Evolutionary conservation across 2,113 vertebrate genomes (phyloP), one percentile per base, ranked within the genome.

Genomic region (Nycticryphes semicollaris): DNA sequence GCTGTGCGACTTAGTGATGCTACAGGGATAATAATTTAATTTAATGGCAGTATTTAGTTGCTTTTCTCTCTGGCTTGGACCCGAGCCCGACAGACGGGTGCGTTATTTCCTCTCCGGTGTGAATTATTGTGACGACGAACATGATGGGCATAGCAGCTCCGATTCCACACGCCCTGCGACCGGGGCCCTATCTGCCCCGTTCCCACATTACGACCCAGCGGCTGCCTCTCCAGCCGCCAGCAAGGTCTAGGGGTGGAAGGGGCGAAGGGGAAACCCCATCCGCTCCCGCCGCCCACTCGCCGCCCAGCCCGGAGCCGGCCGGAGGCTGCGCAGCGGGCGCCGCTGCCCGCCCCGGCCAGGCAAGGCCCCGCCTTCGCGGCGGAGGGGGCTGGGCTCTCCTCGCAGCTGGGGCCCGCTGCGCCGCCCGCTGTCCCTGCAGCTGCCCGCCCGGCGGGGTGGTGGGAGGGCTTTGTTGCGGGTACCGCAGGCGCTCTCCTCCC

Each of bases 151-250:
- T 6, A 3, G 24, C 10, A 14, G 6, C 4, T 6, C 11, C 1
- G 10, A 8, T 6, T 6, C 31, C 14, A 7, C 35, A 9, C 3
- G 3, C 4, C 14, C 18, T 13, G 3, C 3, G 12, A 7, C 24
- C 18, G 9, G 2, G 9, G 9, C 35, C 35, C n/a, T 1, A 27
- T 1, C 31, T 1, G 50, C 14, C 54, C 12, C 6, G 9, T 1
- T 10, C 14, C 15, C 21, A 6, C 1, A 5, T 9, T 1, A 7
- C 3, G 3, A 14, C 31, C 3, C 57, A 0, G 10, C 31, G 2
- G 2, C 0, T 0, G 2, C 9, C 24, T 2, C 31, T 5, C 0
- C 12, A 4, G 5, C 21, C 8, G 3, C 11, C 25, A 5, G 9
- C 35, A 12, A 6, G 0, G 1, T 1, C 12, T 1, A 12, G 1